Percentiles rank a stretch among this genome's conserved stretches.
These are phyloP conservation scores for Rhynchonycteris naso DNA, from an alignment of 2,797 vertebrate genomes.

Conservation along the genomic window DNA sequence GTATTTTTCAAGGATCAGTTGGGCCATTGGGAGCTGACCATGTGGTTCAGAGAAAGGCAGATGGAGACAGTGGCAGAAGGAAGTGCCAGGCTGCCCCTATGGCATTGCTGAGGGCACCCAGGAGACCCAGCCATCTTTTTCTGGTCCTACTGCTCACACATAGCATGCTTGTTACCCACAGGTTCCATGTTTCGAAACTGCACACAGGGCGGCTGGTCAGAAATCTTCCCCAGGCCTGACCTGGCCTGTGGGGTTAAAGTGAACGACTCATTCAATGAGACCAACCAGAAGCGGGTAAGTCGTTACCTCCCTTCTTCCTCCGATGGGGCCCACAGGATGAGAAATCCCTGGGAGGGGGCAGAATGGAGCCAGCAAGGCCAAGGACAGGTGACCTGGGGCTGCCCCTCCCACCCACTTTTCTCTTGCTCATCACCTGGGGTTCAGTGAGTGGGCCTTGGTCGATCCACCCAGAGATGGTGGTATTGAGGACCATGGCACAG, in stretches of 20 bases:
- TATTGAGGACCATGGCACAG: neutral
- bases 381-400: neutral
- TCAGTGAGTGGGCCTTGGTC: neutral
- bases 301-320: rapidly evolving
- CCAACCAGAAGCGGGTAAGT: conserved; percentile 83
- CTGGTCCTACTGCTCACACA: neutral
- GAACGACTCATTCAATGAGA: conserved; percentile 83
- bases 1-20: neutral
- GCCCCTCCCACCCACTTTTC: neutral
- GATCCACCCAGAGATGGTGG: rapidly evolving
- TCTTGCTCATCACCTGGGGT: neutral
- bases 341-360: too few relatives aligned
- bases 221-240: conserved; percentile 86
- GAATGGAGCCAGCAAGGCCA: too few relatives aligned
- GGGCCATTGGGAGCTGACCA: neutral
- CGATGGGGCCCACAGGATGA: neutral
- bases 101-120: neutral
- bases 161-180: conserved; percentile 69
- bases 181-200: conserved; percentile 91
- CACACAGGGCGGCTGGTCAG: conserved; percentile 89
- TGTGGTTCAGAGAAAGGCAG: neutral
- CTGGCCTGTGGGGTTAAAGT: conserved; percentile 89
- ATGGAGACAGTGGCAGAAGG: neutral
- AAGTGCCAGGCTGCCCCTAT: neutral
- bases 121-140: neutral